These are phyloP conservation scores for Platypus cylindrus DNA, from an alignment of 2,888 invertebrate species.

Conservation along the genomic window DNA sequence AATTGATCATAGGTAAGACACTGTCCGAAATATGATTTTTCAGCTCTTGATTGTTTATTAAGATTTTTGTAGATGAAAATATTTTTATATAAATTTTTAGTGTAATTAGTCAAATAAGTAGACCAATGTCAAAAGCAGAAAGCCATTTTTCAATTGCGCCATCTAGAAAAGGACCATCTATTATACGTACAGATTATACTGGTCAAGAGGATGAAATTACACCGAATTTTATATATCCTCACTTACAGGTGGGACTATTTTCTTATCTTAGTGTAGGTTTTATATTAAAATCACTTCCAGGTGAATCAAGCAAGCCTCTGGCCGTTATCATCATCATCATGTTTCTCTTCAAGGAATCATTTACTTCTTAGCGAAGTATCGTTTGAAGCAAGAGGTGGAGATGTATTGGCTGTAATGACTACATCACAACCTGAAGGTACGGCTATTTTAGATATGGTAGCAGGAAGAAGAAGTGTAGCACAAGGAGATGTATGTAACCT, in stretches of 20 bases:
- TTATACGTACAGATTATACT: slow-evolving; percentile 44
- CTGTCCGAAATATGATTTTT: no score
- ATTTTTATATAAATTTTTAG: slow-evolving; percentile 15
- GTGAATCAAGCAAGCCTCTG: slow-evolving; percentile 25
- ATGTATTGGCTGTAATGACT: slow-evolving; percentile 80
- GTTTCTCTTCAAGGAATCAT: slow-evolving; percentile 26
- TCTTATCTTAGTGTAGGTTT: neutral
- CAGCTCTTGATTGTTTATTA: neutral
- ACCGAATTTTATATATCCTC: slow-evolving; percentile 44
- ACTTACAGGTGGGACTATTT: slow-evolving; percentile 42
- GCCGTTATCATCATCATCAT: slow-evolving; percentile 19
- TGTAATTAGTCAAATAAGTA: slow-evolving; percentile 28
- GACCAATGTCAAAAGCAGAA: slow-evolving; percentile 51
- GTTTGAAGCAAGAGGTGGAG: slow-evolving; percentile 82
- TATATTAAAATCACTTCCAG: slow-evolving; percentile 13
- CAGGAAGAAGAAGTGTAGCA: slow-evolving; percentile 50
- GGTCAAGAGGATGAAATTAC: slow-evolving; percentile 42
- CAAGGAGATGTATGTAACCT: slow-evolving; percentile 53
- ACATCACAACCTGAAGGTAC: slow-evolving; percentile 80
- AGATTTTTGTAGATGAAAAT: neutral
- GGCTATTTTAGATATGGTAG: slow-evolving; percentile 69
- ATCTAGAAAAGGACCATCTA: slow-evolving; percentile 39
- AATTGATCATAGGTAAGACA: slow-evolving; percentile 43
- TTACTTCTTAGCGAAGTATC: slow-evolving; percentile 52
- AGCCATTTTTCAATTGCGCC: slow-evolving; percentile 48